Evolutionary conservation across 2,113 vertebrate genomes (phyloP).

Genomic region (Pardalotus punctatus): DNA sequence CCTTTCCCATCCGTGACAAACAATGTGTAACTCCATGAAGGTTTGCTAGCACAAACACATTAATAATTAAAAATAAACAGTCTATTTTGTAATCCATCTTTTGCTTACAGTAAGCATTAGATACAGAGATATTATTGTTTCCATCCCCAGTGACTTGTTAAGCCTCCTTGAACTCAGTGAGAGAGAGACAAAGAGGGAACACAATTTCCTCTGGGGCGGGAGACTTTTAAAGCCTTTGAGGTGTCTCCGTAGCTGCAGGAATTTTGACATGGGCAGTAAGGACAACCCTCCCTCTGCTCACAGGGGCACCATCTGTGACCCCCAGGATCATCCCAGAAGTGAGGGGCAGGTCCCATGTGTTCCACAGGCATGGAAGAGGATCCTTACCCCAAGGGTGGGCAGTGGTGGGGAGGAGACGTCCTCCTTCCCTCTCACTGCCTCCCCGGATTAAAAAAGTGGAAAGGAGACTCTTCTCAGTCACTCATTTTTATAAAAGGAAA

Average conservation of each 20-base stretch:
- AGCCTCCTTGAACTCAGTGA: constrained; percentile 8
- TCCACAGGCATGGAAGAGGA: background rate
- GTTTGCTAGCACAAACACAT: constrained; percentile 35
- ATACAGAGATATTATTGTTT: constrained; percentile 57
- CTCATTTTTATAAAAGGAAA: background rate
- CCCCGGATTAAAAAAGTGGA: background rate
- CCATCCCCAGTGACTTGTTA: constrained; percentile 47
- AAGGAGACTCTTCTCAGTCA: background rate
- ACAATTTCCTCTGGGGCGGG: background rate
- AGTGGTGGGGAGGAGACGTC: background rate
- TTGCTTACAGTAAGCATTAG: constrained; percentile 68
- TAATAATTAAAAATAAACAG: constrained; percentile 71
- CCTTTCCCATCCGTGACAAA: constrained; percentile 16
- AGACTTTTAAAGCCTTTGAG: background rate
- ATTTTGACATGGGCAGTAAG: background rate
- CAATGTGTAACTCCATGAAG: background rate
- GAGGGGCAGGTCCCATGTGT: background rate
- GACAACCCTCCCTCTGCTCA: background rate
- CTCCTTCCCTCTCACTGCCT: background rate
- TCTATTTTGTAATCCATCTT: constrained; percentile 56
- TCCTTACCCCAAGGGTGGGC: background rate
- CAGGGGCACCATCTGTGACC: background rate
- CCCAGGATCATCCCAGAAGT: background rate
- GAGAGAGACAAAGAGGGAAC: background rate
- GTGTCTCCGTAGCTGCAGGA: background rate